Evolutionary conservation across 2,113 vertebrate genomes (phyloP).

Genomic region (Struthio camelus): DNA sequence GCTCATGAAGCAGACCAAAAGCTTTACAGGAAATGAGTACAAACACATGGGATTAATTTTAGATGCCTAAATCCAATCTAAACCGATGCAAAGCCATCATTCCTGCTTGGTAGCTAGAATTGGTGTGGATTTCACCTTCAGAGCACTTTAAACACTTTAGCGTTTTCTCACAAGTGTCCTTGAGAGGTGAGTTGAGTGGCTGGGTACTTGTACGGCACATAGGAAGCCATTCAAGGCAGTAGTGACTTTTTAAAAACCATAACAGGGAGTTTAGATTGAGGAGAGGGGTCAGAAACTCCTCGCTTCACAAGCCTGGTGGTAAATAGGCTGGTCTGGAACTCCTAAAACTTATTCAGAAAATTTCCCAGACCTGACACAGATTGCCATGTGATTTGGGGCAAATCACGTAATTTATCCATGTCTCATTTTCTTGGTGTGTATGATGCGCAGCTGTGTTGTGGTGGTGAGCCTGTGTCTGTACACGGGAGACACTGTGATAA

Average conservation of each 20-base stretch:
- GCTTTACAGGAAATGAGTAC: background rate
- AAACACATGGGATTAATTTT: background rate
- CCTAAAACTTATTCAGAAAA: background rate
- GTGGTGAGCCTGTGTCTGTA: background rate
- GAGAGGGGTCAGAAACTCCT: background rate
- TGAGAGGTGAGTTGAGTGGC: background rate
- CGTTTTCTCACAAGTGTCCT: background rate
- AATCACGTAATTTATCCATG: background rate
- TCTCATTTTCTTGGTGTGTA: background rate
- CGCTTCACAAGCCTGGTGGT: rapidly evolving
- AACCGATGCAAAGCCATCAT: background rate
- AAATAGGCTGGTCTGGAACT: background rate
- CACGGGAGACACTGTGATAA: background rate
- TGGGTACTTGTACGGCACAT: background rate
- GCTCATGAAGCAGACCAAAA: background rate
- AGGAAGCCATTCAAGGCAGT: background rate
- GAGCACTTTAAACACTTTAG: background rate
- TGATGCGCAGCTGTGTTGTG: background rate
- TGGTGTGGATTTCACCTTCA: background rate
- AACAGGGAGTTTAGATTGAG: background rate
- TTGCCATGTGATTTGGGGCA: background rate
- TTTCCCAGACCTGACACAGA: background rate
- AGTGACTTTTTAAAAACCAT: background rate
- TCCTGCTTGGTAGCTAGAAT: background rate
- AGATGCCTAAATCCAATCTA: background rate